Percentiles rank a stretch among this genome's conserved stretches.
Conservation (phyloP, 2,113 vertebrate species). For the Saguinus imperator region DNA sequence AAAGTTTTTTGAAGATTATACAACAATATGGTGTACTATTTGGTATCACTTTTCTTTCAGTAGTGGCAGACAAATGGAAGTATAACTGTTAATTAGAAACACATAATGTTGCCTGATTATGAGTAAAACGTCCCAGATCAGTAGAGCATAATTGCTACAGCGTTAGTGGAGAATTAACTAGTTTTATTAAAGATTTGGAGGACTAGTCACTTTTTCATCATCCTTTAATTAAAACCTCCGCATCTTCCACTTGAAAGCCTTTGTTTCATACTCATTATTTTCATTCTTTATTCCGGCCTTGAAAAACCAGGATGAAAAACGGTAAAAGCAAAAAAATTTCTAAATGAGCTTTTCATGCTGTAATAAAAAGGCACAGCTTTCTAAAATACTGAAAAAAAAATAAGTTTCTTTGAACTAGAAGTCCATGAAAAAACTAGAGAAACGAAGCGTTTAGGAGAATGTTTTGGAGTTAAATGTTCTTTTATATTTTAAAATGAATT, state of each 20-base stretch:
- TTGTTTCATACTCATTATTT: slow-evolving; percentile 73
- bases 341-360: slow-evolving; percentile 32
- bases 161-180: slow-evolving; percentile 78
- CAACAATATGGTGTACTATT: slow-evolving; percentile 46
- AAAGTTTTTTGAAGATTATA: neutral
- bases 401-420: slow-evolving; percentile 32
- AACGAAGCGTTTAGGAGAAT: neutral
- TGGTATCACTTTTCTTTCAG: slow-evolving; percentile 74
- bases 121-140: slow-evolving; percentile 81
- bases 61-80: slow-evolving; percentile 75
- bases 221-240: slow-evolving; percentile 79
- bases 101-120: slow-evolving; percentile 73
- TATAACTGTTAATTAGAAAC: slow-evolving; percentile 81
- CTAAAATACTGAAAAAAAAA: slow-evolving; percentile 33
- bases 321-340: slow-evolving; percentile 34
- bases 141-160: slow-evolving; percentile 72
- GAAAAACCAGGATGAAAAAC: slow-evolving; percentile 13
- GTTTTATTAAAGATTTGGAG: slow-evolving; percentile 78
- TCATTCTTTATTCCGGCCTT: slow-evolving; percentile 8
- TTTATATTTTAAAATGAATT: slow-evolving; percentile 43
- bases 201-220: slow-evolving; percentile 74
- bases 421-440: neutral
- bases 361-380: neutral
- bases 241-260: slow-evolving; percentile 71
- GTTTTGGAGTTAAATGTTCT: slow-evolving; percentile 16